These are phyloP conservation scores for Argentina silus DNA, from an alignment of 2,797 vertebrate genomes.

Conservation along the genomic window DNA sequence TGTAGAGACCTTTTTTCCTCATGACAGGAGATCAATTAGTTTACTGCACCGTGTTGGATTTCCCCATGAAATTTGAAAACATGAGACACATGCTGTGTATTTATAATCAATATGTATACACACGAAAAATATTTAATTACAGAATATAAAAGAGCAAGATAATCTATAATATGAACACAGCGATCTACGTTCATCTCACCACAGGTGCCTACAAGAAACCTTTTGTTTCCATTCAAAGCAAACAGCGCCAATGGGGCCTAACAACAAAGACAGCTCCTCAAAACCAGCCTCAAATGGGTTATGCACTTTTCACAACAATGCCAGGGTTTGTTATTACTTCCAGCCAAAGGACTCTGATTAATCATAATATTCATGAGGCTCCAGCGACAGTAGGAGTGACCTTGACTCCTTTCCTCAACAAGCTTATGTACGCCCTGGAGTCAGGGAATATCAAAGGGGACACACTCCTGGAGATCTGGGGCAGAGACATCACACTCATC, in stretches of 20 bases:
- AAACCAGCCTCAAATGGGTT: slow-evolving; percentile 49
- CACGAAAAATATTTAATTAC: not conserved
- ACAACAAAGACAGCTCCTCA: slow-evolving; percentile 49
- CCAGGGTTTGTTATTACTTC: slow-evolving; percentile 66
- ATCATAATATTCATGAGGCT: slow-evolving; percentile 80
- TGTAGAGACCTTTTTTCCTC: slow-evolving; percentile 22
- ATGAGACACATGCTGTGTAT: slow-evolving; percentile 7
- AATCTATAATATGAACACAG: not conserved
- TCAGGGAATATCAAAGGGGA: slow-evolving; percentile 77
- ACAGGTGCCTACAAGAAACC: not conserved
- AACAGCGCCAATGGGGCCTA: slow-evolving; percentile 37
- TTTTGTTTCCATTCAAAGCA: slow-evolving; percentile 46
- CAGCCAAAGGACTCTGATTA: slow-evolving; percentile 73
- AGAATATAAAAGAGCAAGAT: not conserved
- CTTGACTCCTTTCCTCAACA: slow-evolving; percentile 72
- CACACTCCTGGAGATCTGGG: slow-evolving; percentile 74
- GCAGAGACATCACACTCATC: slow-evolving; percentile 73
- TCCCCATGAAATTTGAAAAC: slow-evolving; percentile 24
- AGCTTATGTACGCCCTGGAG: slow-evolving; percentile 66
- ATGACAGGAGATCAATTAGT: slow-evolving; percentile 34
- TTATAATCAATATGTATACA: slow-evolving; percentile 21
- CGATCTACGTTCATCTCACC: not conserved
- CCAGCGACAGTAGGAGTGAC: slow-evolving; percentile 68
- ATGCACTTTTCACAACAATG: slow-evolving; percentile 52
- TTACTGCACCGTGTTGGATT: slow-evolving; percentile 24